Percentiles rank a stretch among this genome's conserved stretches.
Conservation (phyloP, 2,113 vertebrate genomes). For the Thryonomys swinderianus region DNA sequence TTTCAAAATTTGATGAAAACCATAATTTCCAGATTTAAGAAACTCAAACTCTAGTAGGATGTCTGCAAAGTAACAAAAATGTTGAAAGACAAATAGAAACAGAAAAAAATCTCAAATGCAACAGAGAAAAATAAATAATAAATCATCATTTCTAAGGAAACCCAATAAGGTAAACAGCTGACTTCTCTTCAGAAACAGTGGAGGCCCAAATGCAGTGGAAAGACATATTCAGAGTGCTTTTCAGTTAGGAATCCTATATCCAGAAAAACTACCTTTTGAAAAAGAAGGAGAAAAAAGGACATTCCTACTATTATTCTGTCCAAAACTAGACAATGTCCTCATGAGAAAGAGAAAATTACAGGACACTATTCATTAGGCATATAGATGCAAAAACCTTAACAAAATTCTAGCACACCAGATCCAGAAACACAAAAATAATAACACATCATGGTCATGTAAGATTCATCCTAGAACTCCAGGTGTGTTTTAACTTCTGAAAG, state of each 20-base stretch:
- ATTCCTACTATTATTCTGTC: neutral
- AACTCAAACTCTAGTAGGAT: neutral
- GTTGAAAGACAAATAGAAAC: neutral
- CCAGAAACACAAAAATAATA: neutral
- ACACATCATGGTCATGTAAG: neutral
- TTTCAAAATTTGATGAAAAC: neutral
- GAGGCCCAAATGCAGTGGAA: neutral
- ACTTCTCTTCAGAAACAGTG: neutral
- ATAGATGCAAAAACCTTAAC: neutral
- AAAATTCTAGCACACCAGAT: neutral
- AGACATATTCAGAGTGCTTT: neutral
- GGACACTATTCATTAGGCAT: neutral
- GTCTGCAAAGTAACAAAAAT: conserved; percentile 29
- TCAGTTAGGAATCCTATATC: neutral
- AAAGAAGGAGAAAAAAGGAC: neutral
- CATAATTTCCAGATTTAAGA: neutral
- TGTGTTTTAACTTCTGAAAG: neutral
- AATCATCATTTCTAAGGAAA: neutral
- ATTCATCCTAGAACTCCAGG: neutral
- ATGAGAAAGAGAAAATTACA: too few species aligned
- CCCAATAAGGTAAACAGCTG: neutral
- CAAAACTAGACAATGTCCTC: neutral
- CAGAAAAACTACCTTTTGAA: neutral
- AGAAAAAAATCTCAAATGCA: neutral
- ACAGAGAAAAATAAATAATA: neutral